A percentile compares a stretch with the other conserved stretches of the same genome.
These are phyloP conservation scores for Pterois miles DNA, from an alignment of 2,797 vertebrate species.

Conservation along the genomic window DNA sequence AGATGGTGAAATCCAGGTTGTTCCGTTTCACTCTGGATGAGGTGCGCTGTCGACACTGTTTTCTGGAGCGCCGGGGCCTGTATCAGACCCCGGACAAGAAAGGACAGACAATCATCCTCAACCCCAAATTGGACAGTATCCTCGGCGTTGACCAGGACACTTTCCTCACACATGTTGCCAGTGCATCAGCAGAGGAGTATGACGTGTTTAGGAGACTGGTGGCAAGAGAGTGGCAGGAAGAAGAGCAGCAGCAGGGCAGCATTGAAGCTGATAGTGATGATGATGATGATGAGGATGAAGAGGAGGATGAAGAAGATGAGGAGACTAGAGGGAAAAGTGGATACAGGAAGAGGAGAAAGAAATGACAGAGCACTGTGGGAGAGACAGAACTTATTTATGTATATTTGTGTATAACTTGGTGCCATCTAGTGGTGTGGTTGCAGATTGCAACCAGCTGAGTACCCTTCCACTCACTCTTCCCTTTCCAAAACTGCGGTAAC, in stretches of 20 bases:
- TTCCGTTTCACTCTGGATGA: slow-evolving; percentile 84
- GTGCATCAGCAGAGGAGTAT: slow-evolving; percentile 87
- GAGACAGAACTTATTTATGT: neutral
- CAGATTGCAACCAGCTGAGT: too few species aligned
- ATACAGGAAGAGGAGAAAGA: slow-evolving; percentile 61
- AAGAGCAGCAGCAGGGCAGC: slow-evolving; percentile 47
- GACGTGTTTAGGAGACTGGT: slow-evolving; percentile 89
- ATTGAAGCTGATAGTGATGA: slow-evolving; percentile 42
- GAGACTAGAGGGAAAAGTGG: slow-evolving; percentile 38
- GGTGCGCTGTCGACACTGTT: slow-evolving; percentile 87
- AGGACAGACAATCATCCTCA: slow-evolving; percentile 85
- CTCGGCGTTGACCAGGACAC: slow-evolving; percentile 77
- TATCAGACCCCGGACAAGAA: slow-evolving; percentile 93
- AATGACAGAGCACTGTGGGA: neutral
- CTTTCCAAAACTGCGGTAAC: too few species aligned
- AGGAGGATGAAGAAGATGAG: slow-evolving; percentile 31
- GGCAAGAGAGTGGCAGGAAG: slow-evolving; percentile 83
- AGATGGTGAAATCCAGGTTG: slow-evolving; percentile 85
- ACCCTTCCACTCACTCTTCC: too few species aligned
- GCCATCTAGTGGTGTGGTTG: too few species aligned
- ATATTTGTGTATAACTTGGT: too few species aligned
- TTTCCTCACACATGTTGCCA: slow-evolving; percentile 84
- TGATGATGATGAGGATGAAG: slow-evolving; percentile 19
- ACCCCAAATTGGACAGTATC: slow-evolving; percentile 87
- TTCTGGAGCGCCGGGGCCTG: slow-evolving; percentile 91